These are phyloP conservation scores for Lithophane ornitopus DNA, from an alignment of 2,888 invertebrate species.

Conservation along the genomic window DNA sequence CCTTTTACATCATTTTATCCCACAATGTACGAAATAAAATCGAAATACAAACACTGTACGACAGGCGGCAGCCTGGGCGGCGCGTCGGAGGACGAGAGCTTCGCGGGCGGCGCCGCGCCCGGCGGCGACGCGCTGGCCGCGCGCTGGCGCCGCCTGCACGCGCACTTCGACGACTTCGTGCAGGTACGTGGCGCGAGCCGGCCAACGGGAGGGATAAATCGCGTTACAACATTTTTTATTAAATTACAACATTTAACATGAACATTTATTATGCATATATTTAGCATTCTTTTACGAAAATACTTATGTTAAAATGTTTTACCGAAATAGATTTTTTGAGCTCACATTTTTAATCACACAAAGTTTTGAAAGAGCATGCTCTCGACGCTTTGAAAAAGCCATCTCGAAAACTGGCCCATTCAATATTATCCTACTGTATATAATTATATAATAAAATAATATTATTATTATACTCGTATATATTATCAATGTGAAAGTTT, in stretches of 20 bases:
- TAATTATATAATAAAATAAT: too few species aligned
- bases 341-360: not conserved
- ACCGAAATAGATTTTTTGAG: not conserved
- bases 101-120: slow-evolving; percentile 72
- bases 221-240: too few species aligned
- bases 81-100: slow-evolving; percentile 79
- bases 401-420: not conserved
- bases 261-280: too few species aligned
- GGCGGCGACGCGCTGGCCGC: slow-evolving; percentile 91
- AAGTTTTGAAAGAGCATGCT: not conserved
- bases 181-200: slow-evolving; percentile 74
- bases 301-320: not conserved
- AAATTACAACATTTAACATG: too few species aligned
- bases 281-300: not conserved
- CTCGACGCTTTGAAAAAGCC: not conserved
- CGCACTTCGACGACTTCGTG: slow-evolving; percentile 97
- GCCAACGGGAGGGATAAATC: too few species aligned
- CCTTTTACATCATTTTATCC: too few species aligned
- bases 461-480: too few species aligned
- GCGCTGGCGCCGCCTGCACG: slow-evolving; percentile 94
- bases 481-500: too few species aligned
- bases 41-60: not conserved
- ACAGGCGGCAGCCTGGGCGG: slow-evolving; percentile 62
- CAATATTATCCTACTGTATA: too few species aligned
- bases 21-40: too few species aligned